Evolutionary conservation across 2,113 vertebrate genomes (phyloP).

Genomic region (Psephotus haematonotus): DNA sequence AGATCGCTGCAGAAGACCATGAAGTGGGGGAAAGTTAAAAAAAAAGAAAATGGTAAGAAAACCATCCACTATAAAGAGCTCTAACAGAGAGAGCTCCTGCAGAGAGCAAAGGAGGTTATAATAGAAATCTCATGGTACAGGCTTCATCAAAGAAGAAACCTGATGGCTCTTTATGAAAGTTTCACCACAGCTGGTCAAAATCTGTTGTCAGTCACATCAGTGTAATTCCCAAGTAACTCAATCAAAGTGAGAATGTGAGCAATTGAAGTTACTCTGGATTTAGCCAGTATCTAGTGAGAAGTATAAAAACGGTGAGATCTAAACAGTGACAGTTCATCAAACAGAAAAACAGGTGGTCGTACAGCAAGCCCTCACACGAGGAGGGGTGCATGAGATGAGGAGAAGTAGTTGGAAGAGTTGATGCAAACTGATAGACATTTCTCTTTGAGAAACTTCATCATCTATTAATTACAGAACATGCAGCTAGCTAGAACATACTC

Average conservation of each 20-base stretch:
- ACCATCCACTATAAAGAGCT: background rate
- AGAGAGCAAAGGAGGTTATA: slow-evolving; percentile 21
- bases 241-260: background rate
- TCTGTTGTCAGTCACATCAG: background rate
- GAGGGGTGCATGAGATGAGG: background rate
- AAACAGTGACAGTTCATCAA: background rate
- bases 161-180: background rate
- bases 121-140: slow-evolving; percentile 25
- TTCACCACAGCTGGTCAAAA: background rate
- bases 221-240: background rate
- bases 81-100: slow-evolving; percentile 4
- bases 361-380: background rate
- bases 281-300: background rate
- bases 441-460: background rate
- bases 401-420: background rate
- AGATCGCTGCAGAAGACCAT: background rate
- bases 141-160: slow-evolving; percentile 21
- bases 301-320: background rate
- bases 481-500: background rate
- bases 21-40: background rate
- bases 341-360: background rate
- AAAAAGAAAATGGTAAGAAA: background rate
- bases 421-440: background rate
- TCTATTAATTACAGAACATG: background rate
- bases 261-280: background rate